phyloP scores from a whole-genome alignment of 2,888 invertebrate species.

The Pachliopta kotzebuea region DNA sequence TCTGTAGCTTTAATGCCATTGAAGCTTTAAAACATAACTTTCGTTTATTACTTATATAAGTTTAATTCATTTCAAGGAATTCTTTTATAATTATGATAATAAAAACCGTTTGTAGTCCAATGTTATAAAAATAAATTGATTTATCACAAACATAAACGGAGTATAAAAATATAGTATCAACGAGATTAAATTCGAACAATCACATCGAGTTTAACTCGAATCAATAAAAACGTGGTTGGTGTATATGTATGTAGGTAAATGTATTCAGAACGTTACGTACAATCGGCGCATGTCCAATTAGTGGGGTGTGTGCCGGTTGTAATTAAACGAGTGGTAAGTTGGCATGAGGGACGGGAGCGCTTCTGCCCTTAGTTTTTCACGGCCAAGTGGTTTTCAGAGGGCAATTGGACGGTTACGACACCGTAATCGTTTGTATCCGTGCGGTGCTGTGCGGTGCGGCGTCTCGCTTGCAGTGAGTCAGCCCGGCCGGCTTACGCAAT shows the following conservation, averaged over 20 bases:
- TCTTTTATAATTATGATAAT: not conserved
- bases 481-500: slow-evolving; percentile 59
- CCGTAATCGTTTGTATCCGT: slow-evolving; percentile 46
- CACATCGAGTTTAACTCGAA: not conserved
- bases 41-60: not conserved
- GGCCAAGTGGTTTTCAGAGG: slow-evolving; percentile 55
- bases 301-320: not conserved
- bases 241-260: not conserved
- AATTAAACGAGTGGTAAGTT: slow-evolving; percentile 9
- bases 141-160: not conserved
- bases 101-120: too few species aligned
- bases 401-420: slow-evolving; percentile 48
- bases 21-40: slow-evolving; percentile 51
- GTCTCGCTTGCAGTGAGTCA: slow-evolving; percentile 46
- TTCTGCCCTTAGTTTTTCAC: slow-evolving; percentile 51
- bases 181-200: not conserved
- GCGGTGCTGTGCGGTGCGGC: slow-evolving; percentile 55
- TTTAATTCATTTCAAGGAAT: not conserved
- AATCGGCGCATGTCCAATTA: slow-evolving; percentile 16
- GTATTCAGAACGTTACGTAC: not conserved
- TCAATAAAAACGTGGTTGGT: not conserved
- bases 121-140: not conserved
- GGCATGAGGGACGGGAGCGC: slow-evolving; percentile 30
- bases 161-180: not conserved
- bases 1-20: slow-evolving; percentile 50